Conservation (phyloP, 2,888 invertebrate species). For the Lasioglossum lativentre region DNA sequence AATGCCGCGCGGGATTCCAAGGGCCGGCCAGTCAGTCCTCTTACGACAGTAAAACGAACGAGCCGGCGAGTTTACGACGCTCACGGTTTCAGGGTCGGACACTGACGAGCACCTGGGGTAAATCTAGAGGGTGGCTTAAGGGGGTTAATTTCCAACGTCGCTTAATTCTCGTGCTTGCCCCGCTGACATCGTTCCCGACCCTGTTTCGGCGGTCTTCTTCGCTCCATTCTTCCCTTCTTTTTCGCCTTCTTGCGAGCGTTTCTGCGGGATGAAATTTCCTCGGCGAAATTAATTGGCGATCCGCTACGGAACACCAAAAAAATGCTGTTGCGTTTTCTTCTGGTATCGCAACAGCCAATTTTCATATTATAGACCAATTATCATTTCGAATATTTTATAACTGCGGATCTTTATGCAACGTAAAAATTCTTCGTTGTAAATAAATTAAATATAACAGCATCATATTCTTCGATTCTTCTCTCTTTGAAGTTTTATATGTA, state of each 20-base stretch:
- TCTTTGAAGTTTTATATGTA: too few relatives aligned
- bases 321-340: neutral
- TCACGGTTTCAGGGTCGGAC: constrained; percentile 72
- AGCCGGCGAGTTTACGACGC: constrained; percentile 70
- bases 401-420: too few relatives aligned
- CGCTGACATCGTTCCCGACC: constrained; percentile 69
- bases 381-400: too few relatives aligned
- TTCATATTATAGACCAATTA: neutral
- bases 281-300: neutral
- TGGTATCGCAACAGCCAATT: neutral
- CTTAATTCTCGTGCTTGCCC: constrained; percentile 73
- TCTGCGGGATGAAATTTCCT: neutral
- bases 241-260: neutral
- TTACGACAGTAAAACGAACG: constrained; percentile 72
- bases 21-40: constrained; percentile 47
- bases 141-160: constrained; percentile 73
- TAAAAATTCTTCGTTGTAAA: too few relatives aligned
- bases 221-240: neutral
- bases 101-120: constrained; percentile 75
- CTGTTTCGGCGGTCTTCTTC: constrained; percentile 51
- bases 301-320: neutral
- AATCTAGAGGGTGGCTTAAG: constrained; percentile 71
- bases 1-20: constrained; percentile 62
- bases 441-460: too few relatives aligned
- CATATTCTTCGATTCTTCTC: too few relatives aligned